Percentiles rank a stretch among this genome's conserved stretches.
Evolutionary conservation across 2,113 vertebrate genomes (phyloP).

Genomic region (Butastur rufipennis): DNA sequence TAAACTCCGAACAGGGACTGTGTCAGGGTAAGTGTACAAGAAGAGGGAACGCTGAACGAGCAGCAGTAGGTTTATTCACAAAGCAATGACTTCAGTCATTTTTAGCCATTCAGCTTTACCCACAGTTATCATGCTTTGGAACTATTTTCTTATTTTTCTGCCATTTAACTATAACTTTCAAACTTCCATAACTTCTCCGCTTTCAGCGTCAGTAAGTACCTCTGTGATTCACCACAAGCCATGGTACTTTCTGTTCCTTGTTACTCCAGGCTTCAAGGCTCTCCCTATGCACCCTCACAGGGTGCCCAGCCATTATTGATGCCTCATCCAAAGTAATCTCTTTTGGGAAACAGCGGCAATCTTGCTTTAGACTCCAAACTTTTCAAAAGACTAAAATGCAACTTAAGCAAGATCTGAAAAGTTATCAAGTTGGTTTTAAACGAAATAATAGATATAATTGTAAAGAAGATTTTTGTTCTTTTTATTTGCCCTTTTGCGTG

Average conservation of each 20-base stretch:
- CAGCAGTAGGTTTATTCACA: background rate
- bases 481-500: background rate
- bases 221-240: background rate
- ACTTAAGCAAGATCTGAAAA: background rate
- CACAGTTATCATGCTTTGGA: background rate
- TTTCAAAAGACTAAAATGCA: background rate
- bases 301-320: background rate
- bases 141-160: background rate
- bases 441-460: background rate
- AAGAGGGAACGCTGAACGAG: fast-evolving
- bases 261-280: background rate
- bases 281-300: background rate
- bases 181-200: background rate
- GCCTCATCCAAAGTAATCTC: background rate
- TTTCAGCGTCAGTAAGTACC: background rate
- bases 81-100: background rate
- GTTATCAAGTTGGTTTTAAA: background rate
- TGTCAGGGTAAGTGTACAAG: background rate
- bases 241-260: background rate
- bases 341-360: background rate
- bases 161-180: background rate
- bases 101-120: background rate
- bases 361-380: background rate
- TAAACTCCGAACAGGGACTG: background rate
- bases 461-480: background rate